A percentile compares a stretch with the other conserved stretches of the same genome.
phyloP scores from a whole-genome alignment of 1,140 invertebrate species.

The Drosophila repletoides region DNA sequence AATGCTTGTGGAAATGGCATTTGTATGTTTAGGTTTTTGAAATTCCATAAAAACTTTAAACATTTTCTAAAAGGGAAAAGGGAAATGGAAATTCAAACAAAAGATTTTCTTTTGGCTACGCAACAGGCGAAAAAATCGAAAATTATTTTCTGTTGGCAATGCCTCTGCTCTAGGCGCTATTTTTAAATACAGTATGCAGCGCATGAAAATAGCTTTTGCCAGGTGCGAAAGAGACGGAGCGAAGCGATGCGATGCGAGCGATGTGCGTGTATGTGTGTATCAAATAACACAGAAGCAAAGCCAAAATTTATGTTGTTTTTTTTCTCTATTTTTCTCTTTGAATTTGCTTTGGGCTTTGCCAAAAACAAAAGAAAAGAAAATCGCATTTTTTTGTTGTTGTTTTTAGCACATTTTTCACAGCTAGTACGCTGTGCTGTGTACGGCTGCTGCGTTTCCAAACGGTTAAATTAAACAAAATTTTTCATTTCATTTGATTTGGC shows the following conservation, averaged over 20 bases:
- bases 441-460: conserved; percentile 55
- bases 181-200: conserved; percentile 56
- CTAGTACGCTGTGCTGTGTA: conserved; percentile 19
- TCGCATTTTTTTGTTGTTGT: conserved; percentile 12
- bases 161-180: conserved; percentile 61
- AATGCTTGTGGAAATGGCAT: conserved; percentile 44
- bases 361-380: too few relatives aligned
- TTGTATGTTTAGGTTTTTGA: conserved; percentile 7
- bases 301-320: conserved; percentile 31
- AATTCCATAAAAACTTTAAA: conserved; percentile 46
- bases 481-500: conserved; percentile 37
- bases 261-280: conserved; percentile 37
- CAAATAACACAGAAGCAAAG: conserved; percentile 65
- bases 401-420: conserved; percentile 54
- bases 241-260: conserved; percentile 1
- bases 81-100: conserved; percentile 36
- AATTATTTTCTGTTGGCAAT: conserved; percentile 55
- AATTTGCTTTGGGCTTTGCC: conserved; percentile 47
- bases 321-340: conserved; percentile 22
- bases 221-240: conserved; percentile 48
- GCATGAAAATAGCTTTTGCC: conserved; percentile 50
- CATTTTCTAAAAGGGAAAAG: conserved; percentile 8
- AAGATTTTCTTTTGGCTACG: conserved; percentile 3
- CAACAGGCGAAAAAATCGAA: too few relatives aligned
- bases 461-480: conserved; percentile 36